Evolutionary conservation across 2,113 vertebrate genomes (phyloP).

Genomic region (Xenopus borealis): DNA sequence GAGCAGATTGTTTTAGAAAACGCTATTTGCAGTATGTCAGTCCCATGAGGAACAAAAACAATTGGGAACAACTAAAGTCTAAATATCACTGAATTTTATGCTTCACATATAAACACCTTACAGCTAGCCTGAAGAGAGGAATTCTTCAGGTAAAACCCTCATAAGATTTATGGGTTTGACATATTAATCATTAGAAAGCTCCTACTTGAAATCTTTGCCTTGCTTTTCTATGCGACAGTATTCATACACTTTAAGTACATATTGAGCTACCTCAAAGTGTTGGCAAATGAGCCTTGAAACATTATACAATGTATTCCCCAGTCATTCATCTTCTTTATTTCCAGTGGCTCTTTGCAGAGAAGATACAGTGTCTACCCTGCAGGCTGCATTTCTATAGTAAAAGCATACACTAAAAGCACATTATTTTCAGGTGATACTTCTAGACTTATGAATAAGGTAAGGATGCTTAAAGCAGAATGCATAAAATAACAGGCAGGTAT

Average conservation of each 20-base stretch:
- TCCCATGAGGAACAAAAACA: background rate
- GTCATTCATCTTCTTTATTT: conserved; percentile 24
- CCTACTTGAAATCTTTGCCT: conserved; percentile 15
- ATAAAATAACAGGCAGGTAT: too few relatives aligned
- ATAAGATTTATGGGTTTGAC: conserved; percentile 23
- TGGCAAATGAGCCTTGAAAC: conserved; percentile 33
- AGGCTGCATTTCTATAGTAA: background rate
- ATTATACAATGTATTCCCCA: conserved; percentile 10
- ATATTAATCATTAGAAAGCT: conserved; percentile 31
- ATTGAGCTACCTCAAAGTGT: conserved; percentile 31
- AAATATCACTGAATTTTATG: background rate
- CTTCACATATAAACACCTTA: background rate
- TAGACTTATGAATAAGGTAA: too few relatives aligned
- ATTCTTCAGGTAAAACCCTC: background rate
- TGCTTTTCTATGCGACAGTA: conserved; percentile 13
- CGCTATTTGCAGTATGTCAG: background rate
- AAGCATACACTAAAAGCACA: background rate
- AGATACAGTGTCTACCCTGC: background rate
- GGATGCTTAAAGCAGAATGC: too few relatives aligned
- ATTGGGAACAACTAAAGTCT: background rate
- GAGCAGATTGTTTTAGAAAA: too few relatives aligned
- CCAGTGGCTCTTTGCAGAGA: conserved; percentile 1
- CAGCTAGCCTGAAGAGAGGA: background rate
- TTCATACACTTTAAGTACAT: conserved; percentile 23
- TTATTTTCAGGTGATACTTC: too few relatives aligned